phyloP scores from a whole-genome alignment of 2,113 vertebrate genomes.

The Thalassarche chlororhynchos region DNA sequence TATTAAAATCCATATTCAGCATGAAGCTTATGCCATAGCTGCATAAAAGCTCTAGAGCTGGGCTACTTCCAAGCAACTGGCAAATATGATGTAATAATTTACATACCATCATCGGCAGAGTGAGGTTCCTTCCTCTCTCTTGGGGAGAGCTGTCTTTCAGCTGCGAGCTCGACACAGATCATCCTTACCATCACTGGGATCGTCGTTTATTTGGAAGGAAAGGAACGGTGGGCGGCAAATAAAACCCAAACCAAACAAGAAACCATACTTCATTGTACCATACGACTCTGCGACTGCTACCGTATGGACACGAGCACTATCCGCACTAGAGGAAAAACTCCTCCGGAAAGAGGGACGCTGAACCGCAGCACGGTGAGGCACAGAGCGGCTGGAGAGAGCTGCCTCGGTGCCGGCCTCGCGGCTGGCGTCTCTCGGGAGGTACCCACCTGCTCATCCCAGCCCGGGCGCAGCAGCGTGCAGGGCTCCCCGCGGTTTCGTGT shows the following conservation, averaged over 20 bases:
- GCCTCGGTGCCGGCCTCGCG: background rate
- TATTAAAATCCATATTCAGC: conserved; percentile 31
- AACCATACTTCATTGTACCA: background rate
- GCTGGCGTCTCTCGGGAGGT: background rate
- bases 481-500: background rate
- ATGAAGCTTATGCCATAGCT: conserved; percentile 8
- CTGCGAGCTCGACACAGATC: conserved; percentile 12
- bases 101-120: conserved; percentile 30
- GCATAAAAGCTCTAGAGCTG: conserved; percentile 34
- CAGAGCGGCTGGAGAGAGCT: background rate
- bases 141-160: conserved; percentile 46
- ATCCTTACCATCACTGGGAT: background rate
- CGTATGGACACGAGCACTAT: fast-evolving
- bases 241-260: background rate
- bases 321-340: background rate
- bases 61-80: conserved; percentile 42
- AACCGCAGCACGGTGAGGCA: fast-evolving
- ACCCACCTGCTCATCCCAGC: conserved; percentile 26
- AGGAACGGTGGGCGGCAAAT: background rate
- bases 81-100: conserved; percentile 51
- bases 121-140: conserved; percentile 43
- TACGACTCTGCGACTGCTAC: fast-evolving
- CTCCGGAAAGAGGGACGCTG: background rate
- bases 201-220: background rate
- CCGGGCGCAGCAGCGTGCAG: background rate